Conservation (phyloP, 2,888 invertebrate genomes). For the Xestia rhomboidea region DNA sequence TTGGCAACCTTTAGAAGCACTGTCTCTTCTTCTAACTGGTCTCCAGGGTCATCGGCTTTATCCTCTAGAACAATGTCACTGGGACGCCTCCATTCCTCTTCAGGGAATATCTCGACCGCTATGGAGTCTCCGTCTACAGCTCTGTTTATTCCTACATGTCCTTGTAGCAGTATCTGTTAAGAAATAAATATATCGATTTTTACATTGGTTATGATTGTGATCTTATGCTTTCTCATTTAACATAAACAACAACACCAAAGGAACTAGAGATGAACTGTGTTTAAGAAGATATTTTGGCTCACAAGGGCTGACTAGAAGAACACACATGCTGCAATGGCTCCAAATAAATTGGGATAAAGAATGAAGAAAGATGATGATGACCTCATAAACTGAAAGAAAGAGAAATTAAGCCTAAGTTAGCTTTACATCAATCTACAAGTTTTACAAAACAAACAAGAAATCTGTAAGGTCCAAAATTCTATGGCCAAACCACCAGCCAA, state of each 20-base stretch:
- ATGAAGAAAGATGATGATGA: background rate
- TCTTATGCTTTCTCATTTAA: background rate
- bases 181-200: background rate
- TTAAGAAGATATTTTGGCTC: background rate
- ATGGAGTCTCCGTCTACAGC: constrained; percentile 98
- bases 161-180: constrained; percentile 94
- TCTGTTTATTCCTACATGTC: constrained; percentile 96
- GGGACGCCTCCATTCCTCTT: constrained; percentile 97
- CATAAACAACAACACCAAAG: too few relatives aligned
- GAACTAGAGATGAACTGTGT: background rate
- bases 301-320: background rate
- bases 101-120: constrained; percentile 96
- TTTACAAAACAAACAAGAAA: background rate
- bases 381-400: background rate
- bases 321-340: background rate
- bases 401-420: background rate
- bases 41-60: constrained; percentile 93
- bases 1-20: constrained; percentile 79
- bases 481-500: background rate
- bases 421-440: background rate
- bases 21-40: constrained; percentile 92
- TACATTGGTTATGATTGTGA: background rate
- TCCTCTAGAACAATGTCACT: constrained; percentile 96
- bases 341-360: background rate
- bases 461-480: background rate